These are phyloP conservation scores for Oxygymnocypris stewartii DNA, from an alignment of 2,113 vertebrate genomes.

Conservation along the genomic window DNA sequence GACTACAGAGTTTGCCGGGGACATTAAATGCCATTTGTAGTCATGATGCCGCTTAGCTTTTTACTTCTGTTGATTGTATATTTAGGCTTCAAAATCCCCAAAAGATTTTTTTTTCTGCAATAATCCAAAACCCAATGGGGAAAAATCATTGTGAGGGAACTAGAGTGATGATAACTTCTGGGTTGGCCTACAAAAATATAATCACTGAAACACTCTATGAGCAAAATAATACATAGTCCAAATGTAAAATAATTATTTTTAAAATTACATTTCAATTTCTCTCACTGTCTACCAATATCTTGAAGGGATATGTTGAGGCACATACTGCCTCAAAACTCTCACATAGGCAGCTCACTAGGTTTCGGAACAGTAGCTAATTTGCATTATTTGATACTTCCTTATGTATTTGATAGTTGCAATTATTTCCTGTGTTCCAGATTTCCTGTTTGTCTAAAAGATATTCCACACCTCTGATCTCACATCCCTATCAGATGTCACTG, in stretches of 20 bases:
- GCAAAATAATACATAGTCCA: not conserved
- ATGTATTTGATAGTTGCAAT: not conserved
- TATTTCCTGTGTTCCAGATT: slow-evolving; percentile 1
- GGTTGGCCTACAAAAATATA: not conserved
- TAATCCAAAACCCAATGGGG: too few species aligned
- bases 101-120: too few species aligned
- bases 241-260: not conserved
- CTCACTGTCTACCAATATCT: not conserved
- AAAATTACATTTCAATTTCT: too few species aligned
- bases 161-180: too few species aligned
- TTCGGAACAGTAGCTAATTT: not conserved
- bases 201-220: not conserved
- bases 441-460: slow-evolving; percentile 41
- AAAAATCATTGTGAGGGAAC: too few species aligned
- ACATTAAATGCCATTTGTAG: not conserved
- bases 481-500: slow-evolving; percentile 35
- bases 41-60: not conserved
- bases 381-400: not conserved
- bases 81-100: too few species aligned
- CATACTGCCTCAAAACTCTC: not conserved
- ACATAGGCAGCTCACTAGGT: not conserved
- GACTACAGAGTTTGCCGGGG: too few species aligned
- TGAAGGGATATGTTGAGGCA: not conserved
- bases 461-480: slow-evolving; percentile 22
- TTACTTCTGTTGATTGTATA: not conserved